Evolutionary conservation across 2,113 vertebrate genomes (phyloP).

Genomic region (Petrocephalus microphthalmus): DNA sequence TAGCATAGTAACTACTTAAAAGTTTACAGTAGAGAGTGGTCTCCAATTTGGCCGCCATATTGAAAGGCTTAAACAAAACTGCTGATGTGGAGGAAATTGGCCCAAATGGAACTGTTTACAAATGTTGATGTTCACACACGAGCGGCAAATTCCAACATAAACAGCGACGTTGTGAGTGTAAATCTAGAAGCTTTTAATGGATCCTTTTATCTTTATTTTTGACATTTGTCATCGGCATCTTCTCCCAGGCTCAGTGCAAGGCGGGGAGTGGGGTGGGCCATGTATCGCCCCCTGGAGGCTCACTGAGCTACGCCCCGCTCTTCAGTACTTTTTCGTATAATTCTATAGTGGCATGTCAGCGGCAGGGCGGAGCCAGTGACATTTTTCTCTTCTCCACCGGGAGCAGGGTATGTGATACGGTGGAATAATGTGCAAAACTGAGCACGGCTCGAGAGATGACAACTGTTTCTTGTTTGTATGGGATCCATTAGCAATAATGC

Average conservation of each 20-base stretch:
- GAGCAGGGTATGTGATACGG: neutral
- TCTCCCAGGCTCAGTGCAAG: neutral
- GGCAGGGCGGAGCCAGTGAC: neutral
- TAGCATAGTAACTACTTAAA: conserved; percentile 63
- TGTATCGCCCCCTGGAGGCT: neutral
- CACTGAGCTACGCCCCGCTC: neutral
- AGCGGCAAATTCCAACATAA: conserved; percentile 74
- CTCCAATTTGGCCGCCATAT: conserved; percentile 54
- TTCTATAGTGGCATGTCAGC: neutral
- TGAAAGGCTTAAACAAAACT: conserved; percentile 65
- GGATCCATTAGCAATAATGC: conserved; percentile 49
- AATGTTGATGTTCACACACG: conserved; percentile 72
- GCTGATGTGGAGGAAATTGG: conserved; percentile 74
- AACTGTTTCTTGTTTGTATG: conserved; percentile 54
- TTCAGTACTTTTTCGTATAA: neutral
- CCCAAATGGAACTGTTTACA: conserved; percentile 73
- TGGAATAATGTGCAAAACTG: neutral
- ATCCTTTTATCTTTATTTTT: conserved; percentile 63
- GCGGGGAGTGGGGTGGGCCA: neutral
- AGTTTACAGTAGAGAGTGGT: conserved; percentile 66
- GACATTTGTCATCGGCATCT: conserved; percentile 47
- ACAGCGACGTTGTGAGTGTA: conserved; percentile 69
- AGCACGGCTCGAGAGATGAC: conserved; percentile 27
- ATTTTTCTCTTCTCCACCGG: neutral
- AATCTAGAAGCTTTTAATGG: conserved; percentile 71